Conservation (phyloP, 64 coral and sea anemone species). For the Dendrophyllia cribrosa region DNA sequence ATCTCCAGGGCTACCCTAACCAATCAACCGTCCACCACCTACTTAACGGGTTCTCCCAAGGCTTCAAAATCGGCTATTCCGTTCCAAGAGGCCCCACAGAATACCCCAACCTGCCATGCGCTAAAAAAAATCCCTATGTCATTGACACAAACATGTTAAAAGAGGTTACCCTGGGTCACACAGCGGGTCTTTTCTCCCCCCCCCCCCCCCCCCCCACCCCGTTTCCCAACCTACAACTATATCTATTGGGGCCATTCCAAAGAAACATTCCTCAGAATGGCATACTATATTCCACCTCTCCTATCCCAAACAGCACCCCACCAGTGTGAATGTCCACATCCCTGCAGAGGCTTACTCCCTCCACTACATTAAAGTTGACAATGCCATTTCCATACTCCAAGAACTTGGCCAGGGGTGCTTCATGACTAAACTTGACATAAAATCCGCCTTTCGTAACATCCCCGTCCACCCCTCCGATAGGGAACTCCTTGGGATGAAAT, state of each 20-base stretch:
- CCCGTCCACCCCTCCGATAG: constrained; percentile 45
- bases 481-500: constrained; percentile 35
- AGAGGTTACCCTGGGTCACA: constrained; percentile 24
- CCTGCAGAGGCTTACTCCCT: not conserved
- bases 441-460: constrained; percentile 20
- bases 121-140: not conserved
- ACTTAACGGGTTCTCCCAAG: not conserved
- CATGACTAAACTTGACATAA: constrained; percentile 38
- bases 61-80: not conserved
- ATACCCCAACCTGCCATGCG: not conserved
- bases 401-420: not conserved
- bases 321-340: constrained; percentile 26
- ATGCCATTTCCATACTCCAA: not conserved
- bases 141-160: constrained; percentile 9
- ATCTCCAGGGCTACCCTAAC: not conserved
- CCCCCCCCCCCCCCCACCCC: too few species aligned
- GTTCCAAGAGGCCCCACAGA: not conserved
- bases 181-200: constrained; percentile 18
- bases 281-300: constrained; percentile 40
- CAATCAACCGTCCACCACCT: not conserved
- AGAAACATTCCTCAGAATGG: constrained; percentile 55
- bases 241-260: constrained; percentile 44
- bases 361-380: constrained; percentile 32
- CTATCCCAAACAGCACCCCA: not conserved
- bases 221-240: constrained; percentile 20